Percentiles rank a stretch among this genome's conserved stretches.
Evolutionary conservation across 2,113 vertebrate species (phyloP).

Genomic region (Corythornis vintsioides): DNA sequence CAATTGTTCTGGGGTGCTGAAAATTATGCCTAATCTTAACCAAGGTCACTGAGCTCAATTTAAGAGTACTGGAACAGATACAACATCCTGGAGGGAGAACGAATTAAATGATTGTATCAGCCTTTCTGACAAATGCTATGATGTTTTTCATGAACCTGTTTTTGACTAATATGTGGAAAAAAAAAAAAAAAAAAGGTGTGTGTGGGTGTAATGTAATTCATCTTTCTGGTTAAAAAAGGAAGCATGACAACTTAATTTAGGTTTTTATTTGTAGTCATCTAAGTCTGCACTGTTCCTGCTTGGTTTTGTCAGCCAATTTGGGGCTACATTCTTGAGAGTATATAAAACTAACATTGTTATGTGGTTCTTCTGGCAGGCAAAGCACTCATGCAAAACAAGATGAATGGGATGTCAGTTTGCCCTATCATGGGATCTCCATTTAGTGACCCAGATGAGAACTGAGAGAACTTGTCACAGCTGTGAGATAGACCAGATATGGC

Average conservation of each 20-base stretch:
- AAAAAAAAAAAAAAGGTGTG: neutral
- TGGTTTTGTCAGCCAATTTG: slow-evolving; percentile 55
- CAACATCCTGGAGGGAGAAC: neutral
- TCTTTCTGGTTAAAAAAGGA: neutral
- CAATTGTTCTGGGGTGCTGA: neutral
- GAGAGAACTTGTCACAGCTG: slow-evolving; percentile 70
- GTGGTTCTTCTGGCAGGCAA: slow-evolving; percentile 65
- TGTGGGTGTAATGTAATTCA: neutral
- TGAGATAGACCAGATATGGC: slow-evolving; percentile 55
- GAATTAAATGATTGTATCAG: neutral
- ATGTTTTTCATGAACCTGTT: neutral
- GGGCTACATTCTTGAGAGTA: slow-evolving; percentile 51
- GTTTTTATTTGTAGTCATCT: neutral
- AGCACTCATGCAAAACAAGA: slow-evolving; percentile 77
- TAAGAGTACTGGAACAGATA: neutral
- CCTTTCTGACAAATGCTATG: neutral
- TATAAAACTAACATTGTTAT: slow-evolving; percentile 72
- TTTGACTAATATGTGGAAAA: neutral
- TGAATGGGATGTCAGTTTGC: slow-evolving; percentile 76
- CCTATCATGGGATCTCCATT: slow-evolving; percentile 76
- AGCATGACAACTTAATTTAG: neutral
- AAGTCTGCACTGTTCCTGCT: slow-evolving; percentile 25
- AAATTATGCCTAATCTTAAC: neutral
- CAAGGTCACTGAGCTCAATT: neutral
- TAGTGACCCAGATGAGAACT: slow-evolving; percentile 77